Percentiles rank a stretch among this genome's conserved stretches.
Conservation (phyloP, 64 coral and sea anemone species). For the Actinia equina region DNA sequence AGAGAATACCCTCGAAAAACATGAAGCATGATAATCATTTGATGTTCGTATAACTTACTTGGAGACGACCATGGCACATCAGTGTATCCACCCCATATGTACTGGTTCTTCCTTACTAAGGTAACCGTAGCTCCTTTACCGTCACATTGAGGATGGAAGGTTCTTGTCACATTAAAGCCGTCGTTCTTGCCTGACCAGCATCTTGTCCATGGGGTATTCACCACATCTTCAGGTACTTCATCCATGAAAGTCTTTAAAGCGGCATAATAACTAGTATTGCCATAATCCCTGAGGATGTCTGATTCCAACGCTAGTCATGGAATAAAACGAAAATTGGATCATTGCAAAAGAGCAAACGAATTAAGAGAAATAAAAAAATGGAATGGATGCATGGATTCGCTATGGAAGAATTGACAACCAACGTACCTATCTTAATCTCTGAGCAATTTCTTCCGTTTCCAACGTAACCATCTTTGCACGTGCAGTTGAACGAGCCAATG, state of each 20-base stretch:
- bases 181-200: not conserved
- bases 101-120: not conserved
- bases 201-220: not conserved
- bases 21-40: too few relatives aligned
- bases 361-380: too few relatives aligned
- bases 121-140: not conserved
- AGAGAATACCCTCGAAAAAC: too few relatives aligned
- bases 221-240: not conserved
- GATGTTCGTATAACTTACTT: too few relatives aligned
- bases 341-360: too few relatives aligned
- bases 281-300: not conserved
- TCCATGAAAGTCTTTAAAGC: not conserved
- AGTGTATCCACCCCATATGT: constrained; percentile 12
- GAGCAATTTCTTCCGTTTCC: not conserved
- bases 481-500: not conserved
- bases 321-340: too few relatives aligned
- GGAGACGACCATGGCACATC: not conserved
- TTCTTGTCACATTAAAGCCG: not conserved
- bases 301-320: not conserved
- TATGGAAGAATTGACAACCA: too few relatives aligned
- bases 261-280: not conserved
- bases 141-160: not conserved
- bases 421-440: too few relatives aligned
- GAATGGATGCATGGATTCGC: too few relatives aligned
- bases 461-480: not conserved